These are phyloP conservation scores for Chrysolina haemoptera DNA, from an alignment of 2,888 invertebrate genomes.

Conservation along the genomic window DNA sequence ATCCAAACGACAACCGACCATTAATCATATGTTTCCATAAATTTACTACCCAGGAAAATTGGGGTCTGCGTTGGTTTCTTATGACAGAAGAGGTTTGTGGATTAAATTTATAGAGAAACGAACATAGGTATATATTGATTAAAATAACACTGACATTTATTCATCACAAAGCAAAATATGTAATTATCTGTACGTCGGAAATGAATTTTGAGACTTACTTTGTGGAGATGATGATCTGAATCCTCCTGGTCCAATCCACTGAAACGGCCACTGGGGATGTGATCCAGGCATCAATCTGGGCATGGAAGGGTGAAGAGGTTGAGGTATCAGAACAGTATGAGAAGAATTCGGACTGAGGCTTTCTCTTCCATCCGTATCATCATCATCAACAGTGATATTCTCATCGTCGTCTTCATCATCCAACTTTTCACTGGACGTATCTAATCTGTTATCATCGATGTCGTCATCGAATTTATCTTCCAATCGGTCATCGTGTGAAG, in stretches of 20 bases:
- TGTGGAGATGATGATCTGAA: slow-evolving; percentile 75
- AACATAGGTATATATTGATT: background rate
- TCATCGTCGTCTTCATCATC: slow-evolving; percentile 70
- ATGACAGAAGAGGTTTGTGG: too few species aligned
- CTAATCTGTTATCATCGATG: slow-evolving; percentile 54
- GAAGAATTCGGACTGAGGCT: slow-evolving; percentile 71
- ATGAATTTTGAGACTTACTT: slow-evolving; percentile 69
- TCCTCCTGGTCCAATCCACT: slow-evolving; percentile 76
- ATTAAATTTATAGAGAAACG: background rate
- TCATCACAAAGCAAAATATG: too few species aligned
- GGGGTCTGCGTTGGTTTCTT: background rate
- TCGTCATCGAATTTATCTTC: slow-evolving; percentile 55
- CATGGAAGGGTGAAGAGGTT: slow-evolving; percentile 76
- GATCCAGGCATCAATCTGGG: slow-evolving; percentile 73
- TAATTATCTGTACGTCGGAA: background rate
- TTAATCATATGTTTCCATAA: background rate
- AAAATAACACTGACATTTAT: too few species aligned
- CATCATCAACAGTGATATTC: slow-evolving; percentile 66
- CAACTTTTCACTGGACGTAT: slow-evolving; percentile 65
- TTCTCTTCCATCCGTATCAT: slow-evolving; percentile 68
- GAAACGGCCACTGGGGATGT: slow-evolving; percentile 76
- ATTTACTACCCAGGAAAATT: background rate
- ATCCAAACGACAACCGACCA: background rate
- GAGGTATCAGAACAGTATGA: slow-evolving; percentile 78
- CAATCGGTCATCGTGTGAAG: slow-evolving; percentile 43